A percentile compares a stretch with the other conserved stretches of the same genome.
Conservation (phyloP, 2,113 vertebrate species). For the Pandion haliaetus region DNA sequence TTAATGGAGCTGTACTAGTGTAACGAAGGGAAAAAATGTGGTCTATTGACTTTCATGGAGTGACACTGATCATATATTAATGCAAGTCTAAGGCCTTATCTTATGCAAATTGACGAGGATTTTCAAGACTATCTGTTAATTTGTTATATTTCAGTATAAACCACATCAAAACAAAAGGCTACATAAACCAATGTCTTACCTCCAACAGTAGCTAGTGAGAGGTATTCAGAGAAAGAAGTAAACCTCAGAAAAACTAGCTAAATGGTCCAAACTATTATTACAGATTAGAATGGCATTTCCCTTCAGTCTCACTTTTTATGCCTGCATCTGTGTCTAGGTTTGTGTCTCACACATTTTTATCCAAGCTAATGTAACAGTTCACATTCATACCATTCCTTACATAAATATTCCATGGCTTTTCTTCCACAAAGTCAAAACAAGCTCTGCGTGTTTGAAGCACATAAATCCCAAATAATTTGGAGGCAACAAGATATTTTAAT, state of each 20-base stretch:
- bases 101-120: neutral
- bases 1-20: slow-evolving; percentile 27
- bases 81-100: neutral
- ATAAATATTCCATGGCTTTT: neutral
- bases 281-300: neutral
- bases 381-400: neutral
- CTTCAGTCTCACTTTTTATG: neutral
- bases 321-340: neutral
- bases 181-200: neutral
- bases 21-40: slow-evolving; percentile 11
- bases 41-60: neutral
- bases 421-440: neutral
- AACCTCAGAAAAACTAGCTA: neutral
- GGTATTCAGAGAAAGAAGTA: neutral
- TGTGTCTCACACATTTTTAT: neutral
- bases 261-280: neutral
- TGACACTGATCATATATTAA: neutral
- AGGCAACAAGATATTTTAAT: slow-evolving; percentile 43
- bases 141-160: neutral
- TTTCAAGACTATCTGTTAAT: neutral
- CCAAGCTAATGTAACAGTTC: neutral
- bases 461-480: neutral
- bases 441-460: neutral
- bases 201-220: neutral
- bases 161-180: neutral